Evolutionary conservation across 2,113 vertebrate genomes (phyloP), one percentile per base, ranked within the genome.

Genomic region (Brachirus orientalis): DNA sequence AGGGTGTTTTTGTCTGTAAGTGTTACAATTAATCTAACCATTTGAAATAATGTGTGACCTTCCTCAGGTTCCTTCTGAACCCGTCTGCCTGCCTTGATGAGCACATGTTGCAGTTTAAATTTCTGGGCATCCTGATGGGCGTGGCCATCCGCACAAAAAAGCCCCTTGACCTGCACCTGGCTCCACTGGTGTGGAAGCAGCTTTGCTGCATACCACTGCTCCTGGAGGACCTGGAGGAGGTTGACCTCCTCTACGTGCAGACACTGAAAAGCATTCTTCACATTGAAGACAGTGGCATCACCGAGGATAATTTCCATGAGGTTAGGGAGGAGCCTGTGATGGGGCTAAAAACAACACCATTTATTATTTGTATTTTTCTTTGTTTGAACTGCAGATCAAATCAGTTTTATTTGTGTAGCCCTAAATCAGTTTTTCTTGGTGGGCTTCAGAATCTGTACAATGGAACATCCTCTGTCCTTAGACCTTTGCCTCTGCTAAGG

Each of bases 121-220:
- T 94, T 63, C 77, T 94, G 88, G 94, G 93, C 40, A 93, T 94
- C 72, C 90, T 94, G 83, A 94, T 94, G 94, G 94, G 91, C 0
- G 94, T 94, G 72, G 94, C 94, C 59, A 88, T 94, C 61, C 91
- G 93, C 19, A 94, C 94, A 75, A 94, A 94, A 86, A 94, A 94
- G 79, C 94, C 94, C 0, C 85, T 94, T 87, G 93, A 94, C 80
- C 90, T 94, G 20, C 93, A 94, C 85, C 85, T 94, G 77, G 94
- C 94, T 0, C 93, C 94, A 0, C 86, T 93, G 89, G 93, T 94
- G 45, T 94, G 94, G 94, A 94, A 94, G 20, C 94, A 94, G 90
- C 86, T 94, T 84, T 94, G 94, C 79, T 92, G 91, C 71, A 92
- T 94, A 72, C 94, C 94, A 0, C 88, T 94, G 70, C 10, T 60